Percentiles rank a stretch among this genome's conserved stretches.
Conservation (phyloP, 2,797 vertebrate species). For the Austrolebias charrua region DNA sequence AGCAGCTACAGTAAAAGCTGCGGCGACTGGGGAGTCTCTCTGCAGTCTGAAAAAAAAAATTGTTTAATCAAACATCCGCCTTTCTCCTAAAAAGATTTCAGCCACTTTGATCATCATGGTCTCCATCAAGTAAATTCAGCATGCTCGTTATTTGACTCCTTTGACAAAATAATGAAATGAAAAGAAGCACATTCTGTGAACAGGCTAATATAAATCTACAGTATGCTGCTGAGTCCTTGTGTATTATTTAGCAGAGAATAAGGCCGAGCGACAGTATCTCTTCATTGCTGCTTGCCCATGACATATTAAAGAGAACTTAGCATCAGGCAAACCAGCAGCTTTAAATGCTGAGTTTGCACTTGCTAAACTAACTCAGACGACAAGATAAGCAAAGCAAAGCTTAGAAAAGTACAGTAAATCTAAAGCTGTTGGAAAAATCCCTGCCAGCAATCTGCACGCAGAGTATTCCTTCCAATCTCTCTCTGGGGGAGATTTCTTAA, state of each 20-base stretch:
- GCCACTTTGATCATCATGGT: slow-evolving; percentile 56
- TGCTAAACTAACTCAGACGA: slow-evolving; percentile 65
- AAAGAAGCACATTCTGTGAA: slow-evolving; percentile 34
- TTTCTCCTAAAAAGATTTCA: slow-evolving; percentile 43
- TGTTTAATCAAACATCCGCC: slow-evolving; percentile 11
- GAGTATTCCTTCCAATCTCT: slow-evolving; percentile 57
- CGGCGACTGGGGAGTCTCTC: slow-evolving; percentile 37
- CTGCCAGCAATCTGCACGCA: slow-evolving; percentile 56
- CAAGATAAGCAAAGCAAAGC: slow-evolving; percentile 67
- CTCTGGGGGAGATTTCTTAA: slow-evolving; percentile 65
- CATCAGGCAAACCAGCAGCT: slow-evolving; percentile 48
- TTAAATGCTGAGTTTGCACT: slow-evolving; percentile 70
- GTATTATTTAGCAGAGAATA: slow-evolving; percentile 57
- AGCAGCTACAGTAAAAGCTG: slow-evolving; percentile 42
- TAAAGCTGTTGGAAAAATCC: slow-evolving; percentile 71
- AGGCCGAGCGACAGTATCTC: slow-evolving; percentile 44
- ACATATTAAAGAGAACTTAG: slow-evolving; percentile 65
- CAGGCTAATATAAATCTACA: slow-evolving; percentile 29
- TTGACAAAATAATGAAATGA: slow-evolving; percentile 24
- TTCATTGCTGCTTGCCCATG: slow-evolving; percentile 51
- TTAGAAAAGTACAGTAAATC: slow-evolving; percentile 69
- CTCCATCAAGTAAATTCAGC: slow-evolving; percentile 45
- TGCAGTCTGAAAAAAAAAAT: slow-evolving; percentile 32
- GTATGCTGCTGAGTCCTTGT: slow-evolving; percentile 28
- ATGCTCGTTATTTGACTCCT: slow-evolving; percentile 39